Evolutionary conservation across 1,140 invertebrate genomes (phyloP).

Genomic region (Listronotus oregonensis): DNA sequence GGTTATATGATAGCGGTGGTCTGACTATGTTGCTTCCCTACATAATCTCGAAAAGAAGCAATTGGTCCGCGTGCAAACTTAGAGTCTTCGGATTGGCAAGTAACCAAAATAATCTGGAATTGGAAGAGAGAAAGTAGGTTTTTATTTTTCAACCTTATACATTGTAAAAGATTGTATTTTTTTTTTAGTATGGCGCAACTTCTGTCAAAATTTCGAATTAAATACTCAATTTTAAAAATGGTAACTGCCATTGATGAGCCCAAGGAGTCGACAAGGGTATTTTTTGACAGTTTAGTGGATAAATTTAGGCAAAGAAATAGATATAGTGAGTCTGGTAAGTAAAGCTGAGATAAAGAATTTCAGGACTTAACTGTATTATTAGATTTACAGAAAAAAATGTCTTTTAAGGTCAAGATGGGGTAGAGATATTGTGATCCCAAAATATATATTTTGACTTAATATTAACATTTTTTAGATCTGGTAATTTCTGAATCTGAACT

Average conservation of each 20-base stretch:
- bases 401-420: too few species aligned
- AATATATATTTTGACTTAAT: too few species aligned
- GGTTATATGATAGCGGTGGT: slow-evolving; percentile 96
- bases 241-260: slow-evolving; percentile 80
- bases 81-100: slow-evolving; percentile 90
- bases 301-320: slow-evolving; percentile 61
- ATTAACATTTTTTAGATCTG: slow-evolving; percentile 66
- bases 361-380: too few species aligned
- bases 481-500: slow-evolving; percentile 77
- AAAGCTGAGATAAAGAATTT: too few species aligned
- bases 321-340: too few species aligned
- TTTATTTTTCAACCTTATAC: not conserved
- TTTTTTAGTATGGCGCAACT: slow-evolving; percentile 87
- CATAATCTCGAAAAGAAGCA: slow-evolving; percentile 82
- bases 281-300: slow-evolving; percentile 75
- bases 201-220: slow-evolving; percentile 90
- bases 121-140: slow-evolving; percentile 88
- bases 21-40: slow-evolving; percentile 92
- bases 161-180: too few species aligned
- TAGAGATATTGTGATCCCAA: too few species aligned
- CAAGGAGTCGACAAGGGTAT: slow-evolving; percentile 67
- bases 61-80: slow-evolving; percentile 85
- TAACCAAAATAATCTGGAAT: slow-evolving; percentile 80
- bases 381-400: too few species aligned
- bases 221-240: slow-evolving; percentile 88